phyloP scores from a whole-genome alignment of 1,140 invertebrate genomes.

The Trigoniulus corallinus region DNA sequence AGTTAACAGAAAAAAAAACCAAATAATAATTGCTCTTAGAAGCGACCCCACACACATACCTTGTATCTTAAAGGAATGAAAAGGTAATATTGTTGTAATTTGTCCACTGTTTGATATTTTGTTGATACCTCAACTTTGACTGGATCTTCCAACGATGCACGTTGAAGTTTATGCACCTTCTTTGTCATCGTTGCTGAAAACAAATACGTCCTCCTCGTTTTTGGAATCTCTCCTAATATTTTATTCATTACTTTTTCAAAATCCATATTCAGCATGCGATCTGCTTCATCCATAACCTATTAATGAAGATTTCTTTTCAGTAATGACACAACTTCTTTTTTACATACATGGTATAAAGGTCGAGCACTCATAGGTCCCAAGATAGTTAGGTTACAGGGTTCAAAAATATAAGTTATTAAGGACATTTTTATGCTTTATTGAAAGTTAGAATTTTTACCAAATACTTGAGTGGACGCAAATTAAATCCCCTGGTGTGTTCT shows the following conservation, averaged over 20 bases:
- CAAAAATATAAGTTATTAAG: no score
- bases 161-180: constrained; percentile 89
- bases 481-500: constrained; percentile 88
- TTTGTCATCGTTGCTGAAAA: constrained; percentile 99
- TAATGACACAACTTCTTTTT: background rate
- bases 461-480: constrained; percentile 69
- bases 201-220: constrained; percentile 68
- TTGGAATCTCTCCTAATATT: constrained; percentile 78
- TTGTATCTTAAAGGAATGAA: constrained; percentile 95
- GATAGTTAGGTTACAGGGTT: no score
- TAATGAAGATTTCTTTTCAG: background rate
- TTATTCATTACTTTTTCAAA: constrained; percentile 93
- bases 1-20: constrained; percentile 7
- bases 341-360: no score
- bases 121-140: constrained; percentile 90
- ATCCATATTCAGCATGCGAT: constrained; percentile 89
- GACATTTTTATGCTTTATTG: no score
- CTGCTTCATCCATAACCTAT: constrained; percentile 86
- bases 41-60: constrained; percentile 10
- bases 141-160: constrained; percentile 75
- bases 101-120: constrained; percentile 96
- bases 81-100: constrained; percentile 84
- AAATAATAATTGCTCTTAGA: background rate
- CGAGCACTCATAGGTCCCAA: no score
- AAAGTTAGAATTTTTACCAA: constrained; percentile 44